These are phyloP conservation scores for Aselliscus stoliczkanus DNA, from an alignment of 2,797 vertebrate species.

Conservation along the genomic window DNA sequence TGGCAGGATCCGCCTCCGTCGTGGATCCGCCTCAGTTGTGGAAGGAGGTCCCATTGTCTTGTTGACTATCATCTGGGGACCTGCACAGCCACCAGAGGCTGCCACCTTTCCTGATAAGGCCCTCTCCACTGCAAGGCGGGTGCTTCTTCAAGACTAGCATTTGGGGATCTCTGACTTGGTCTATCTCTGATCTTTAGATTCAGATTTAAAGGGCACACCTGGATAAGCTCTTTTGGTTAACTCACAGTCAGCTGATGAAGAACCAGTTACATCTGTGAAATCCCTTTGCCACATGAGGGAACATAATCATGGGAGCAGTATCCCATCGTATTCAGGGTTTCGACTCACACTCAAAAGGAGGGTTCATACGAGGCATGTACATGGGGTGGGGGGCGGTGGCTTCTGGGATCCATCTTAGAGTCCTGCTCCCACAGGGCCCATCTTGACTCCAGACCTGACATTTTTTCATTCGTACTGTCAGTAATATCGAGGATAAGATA, in stretches of 20 bases:
- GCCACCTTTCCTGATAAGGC: rapidly evolving
- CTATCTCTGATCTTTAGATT: neutral
- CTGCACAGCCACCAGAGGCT: neutral
- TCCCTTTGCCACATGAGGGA: neutral
- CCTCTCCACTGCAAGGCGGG: neutral
- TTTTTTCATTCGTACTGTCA: neutral
- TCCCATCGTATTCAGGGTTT: neutral
- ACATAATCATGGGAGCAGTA: rapidly evolving
- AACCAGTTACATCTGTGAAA: neutral
- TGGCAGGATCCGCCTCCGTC: neutral
- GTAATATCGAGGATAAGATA: neutral
- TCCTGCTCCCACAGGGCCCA: neutral
- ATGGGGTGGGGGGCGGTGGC: rapidly evolving
- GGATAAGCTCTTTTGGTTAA: neutral
- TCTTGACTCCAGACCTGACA: neutral
- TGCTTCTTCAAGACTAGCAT: neutral
- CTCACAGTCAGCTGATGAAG: neutral
- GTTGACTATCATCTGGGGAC: neutral
- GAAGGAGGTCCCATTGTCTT: rapidly evolving
- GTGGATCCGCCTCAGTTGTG: too few relatives aligned
- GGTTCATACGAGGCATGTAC: rapidly evolving
- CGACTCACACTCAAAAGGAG: neutral
- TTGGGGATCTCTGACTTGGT: neutral
- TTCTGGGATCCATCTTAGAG: neutral
- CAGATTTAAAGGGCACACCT: neutral